phyloP scores from a whole-genome alignment of 2,888 invertebrate species.

The Cerceris ruficornis region DNA sequence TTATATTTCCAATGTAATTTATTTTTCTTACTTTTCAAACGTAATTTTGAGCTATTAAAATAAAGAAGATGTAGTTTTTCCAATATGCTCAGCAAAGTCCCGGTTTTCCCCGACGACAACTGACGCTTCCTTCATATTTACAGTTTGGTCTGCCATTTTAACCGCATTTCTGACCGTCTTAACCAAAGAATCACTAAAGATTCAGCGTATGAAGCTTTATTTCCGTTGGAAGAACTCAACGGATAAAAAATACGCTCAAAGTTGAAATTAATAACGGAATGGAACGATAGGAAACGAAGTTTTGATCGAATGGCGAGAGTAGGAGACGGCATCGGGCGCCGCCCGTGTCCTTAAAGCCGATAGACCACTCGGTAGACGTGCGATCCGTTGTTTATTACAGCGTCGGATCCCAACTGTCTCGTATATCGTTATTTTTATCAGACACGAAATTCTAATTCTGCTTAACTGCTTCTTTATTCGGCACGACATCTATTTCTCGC shows the following conservation, averaged over 20 bases:
- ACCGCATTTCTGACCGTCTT: too few relatives aligned
- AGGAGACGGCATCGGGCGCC: constrained; percentile 53
- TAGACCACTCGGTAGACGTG: constrained; percentile 28
- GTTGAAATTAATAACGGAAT: neutral
- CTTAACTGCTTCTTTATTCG: neutral
- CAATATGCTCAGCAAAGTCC: too few relatives aligned
- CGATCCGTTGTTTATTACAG: constrained; percentile 23
- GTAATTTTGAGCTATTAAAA: too few relatives aligned
- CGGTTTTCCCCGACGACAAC: too few relatives aligned
- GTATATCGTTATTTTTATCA: neutral
- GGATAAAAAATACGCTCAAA: neutral
- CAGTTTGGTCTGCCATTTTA: too few relatives aligned
- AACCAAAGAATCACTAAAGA: too few relatives aligned
- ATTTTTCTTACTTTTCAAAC: too few relatives aligned
- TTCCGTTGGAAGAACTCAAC: neutral
- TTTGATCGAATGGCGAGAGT: constrained; percentile 31
- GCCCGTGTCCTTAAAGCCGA: constrained; percentile 63
- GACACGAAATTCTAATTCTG: neutral
- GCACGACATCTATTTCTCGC: neutral
- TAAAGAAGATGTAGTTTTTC: too few relatives aligned
- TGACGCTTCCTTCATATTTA: too few relatives aligned
- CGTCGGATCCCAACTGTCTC: neutral
- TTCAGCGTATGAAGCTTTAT: too few relatives aligned
- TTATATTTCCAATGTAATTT: too few relatives aligned
- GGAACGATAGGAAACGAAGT: constrained; percentile 51